Evolutionary conservation across 2,113 vertebrate genomes (phyloP).

Genomic region (Zapus hudsonius): DNA sequence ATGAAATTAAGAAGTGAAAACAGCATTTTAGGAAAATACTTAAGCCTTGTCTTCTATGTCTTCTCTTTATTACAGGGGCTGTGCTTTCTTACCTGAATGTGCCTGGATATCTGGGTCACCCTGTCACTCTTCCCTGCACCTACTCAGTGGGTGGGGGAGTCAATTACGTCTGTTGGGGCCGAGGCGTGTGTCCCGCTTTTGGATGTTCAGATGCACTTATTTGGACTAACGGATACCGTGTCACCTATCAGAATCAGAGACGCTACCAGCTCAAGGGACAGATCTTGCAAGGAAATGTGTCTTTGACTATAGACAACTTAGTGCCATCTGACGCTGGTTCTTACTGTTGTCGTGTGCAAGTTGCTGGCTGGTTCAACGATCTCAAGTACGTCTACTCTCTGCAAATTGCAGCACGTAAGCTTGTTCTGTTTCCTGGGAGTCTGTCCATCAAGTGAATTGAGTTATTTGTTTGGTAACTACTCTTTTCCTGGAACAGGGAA

Average conservation of each 20-base stretch:
- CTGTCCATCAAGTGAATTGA: not conserved
- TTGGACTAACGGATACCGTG: constrained; percentile 68
- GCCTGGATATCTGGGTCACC: constrained; percentile 80
- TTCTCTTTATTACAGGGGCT: constrained; percentile 50
- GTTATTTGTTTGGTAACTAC: constrained; percentile 18
- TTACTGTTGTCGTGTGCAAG: constrained; percentile 91
- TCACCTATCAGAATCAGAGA: not conserved
- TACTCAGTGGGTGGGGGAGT: not conserved
- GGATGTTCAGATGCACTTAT: constrained; percentile 82
- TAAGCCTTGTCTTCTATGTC: not conserved
- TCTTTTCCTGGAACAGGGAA: not conserved
- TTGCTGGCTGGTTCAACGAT: constrained; percentile 87
- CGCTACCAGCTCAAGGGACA: constrained; percentile 83
- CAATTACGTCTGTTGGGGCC: constrained; percentile 88
- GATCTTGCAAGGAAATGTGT: constrained; percentile 79
- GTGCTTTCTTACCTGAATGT: not conserved
- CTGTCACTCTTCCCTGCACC: constrained; percentile 85
- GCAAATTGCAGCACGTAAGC: constrained; percentile 79
- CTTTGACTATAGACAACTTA: constrained; percentile 84
- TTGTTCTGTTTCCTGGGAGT: not conserved
- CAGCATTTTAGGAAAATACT: not conserved
- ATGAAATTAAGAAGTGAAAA: not conserved
- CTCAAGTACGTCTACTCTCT: not conserved
- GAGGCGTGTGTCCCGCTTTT: constrained; percentile 68
- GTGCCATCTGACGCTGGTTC: constrained; percentile 81